These are phyloP conservation scores for Trematomus loennbergii DNA, from an alignment of 2,113 vertebrate genomes.

Conservation along the genomic window DNA sequence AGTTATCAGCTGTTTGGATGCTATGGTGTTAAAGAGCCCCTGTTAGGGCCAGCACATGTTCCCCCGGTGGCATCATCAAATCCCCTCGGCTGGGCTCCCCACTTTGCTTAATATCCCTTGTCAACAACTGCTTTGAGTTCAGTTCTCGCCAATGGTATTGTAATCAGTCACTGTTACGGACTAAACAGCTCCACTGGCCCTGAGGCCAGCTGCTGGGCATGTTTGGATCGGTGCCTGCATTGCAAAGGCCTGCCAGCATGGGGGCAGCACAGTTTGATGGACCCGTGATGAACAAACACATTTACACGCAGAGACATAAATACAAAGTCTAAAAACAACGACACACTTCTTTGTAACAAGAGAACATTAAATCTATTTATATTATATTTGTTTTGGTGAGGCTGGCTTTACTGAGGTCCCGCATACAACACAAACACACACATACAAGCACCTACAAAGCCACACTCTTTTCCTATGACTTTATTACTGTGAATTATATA, in stretches of 20 bases:
- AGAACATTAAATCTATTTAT: constrained; percentile 31
- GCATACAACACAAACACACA: not conserved
- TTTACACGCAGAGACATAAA: constrained; percentile 1
- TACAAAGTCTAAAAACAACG: constrained; percentile 1
- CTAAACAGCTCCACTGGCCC: constrained; percentile 59
- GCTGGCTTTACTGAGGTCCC: not conserved
- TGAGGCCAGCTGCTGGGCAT: constrained; percentile 62
- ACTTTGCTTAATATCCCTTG: constrained; percentile 75
- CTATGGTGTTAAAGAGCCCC: constrained; percentile 63
- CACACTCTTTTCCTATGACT: not conserved
- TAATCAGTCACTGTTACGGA: constrained; percentile 73
- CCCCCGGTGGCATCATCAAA: constrained; percentile 74
- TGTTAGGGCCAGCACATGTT: constrained; percentile 71
- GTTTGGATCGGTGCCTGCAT: constrained; percentile 61
- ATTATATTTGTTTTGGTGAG: constrained; percentile 7
- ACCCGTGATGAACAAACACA: constrained; percentile 29
- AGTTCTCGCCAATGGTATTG: constrained; percentile 68
- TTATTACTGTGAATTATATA: not conserved
- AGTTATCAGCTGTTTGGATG: constrained; percentile 75
- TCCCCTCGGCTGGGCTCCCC: constrained; percentile 64
- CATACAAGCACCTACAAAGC: constrained; percentile 12
- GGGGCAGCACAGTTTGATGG: constrained; percentile 56
- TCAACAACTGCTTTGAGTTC: constrained; percentile 78
- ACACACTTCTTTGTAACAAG: constrained; percentile 13
- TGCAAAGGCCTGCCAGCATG: constrained; percentile 54